A percentile compares a stretch with the other conserved stretches of the same genome.
phyloP scores from a whole-genome alignment of 2,113 vertebrate genomes.

The Pelvicachromis taeniatus region DNA sequence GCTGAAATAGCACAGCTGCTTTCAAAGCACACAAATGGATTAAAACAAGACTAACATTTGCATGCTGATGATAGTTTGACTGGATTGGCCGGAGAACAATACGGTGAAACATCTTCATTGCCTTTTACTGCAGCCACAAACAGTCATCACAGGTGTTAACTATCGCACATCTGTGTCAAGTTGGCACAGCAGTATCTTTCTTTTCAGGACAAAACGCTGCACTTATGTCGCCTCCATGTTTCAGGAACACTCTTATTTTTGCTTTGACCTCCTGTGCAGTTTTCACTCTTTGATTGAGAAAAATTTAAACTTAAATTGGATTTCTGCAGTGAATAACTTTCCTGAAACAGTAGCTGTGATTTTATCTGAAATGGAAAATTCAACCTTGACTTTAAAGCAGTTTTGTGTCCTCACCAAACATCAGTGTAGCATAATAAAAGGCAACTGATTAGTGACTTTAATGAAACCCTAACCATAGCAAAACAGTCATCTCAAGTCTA shows the following conservation, averaged over 20 bases:
- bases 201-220: neutral
- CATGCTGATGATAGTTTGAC: conserved; percentile 39
- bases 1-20: conserved; percentile 30
- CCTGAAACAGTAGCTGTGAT: neutral
- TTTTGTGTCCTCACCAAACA: neutral
- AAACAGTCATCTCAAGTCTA: neutral
- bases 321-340: neutral
- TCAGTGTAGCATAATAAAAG: neutral
- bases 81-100: conserved; percentile 10
- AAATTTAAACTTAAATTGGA: neutral
- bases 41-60: conserved; percentile 31
- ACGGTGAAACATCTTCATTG: conserved; percentile 7
- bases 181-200: neutral
- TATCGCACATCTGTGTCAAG: neutral
- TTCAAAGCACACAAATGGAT: conserved; percentile 36
- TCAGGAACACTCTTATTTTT: neutral
- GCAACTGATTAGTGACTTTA: neutral
- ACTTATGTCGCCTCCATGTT: neutral
- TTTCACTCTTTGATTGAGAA: neutral
- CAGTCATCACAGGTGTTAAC: conserved; percentile 11
- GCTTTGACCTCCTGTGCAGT: neutral
- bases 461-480: neutral
- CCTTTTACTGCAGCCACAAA: conserved; percentile 54
- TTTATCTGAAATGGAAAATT: neutral
- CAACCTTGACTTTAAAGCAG: neutral